Evolutionary conservation across 1,140 invertebrate species (phyloP), one percentile per base, ranked within the genome.

Genomic region (Scylla paramamosain): DNA sequence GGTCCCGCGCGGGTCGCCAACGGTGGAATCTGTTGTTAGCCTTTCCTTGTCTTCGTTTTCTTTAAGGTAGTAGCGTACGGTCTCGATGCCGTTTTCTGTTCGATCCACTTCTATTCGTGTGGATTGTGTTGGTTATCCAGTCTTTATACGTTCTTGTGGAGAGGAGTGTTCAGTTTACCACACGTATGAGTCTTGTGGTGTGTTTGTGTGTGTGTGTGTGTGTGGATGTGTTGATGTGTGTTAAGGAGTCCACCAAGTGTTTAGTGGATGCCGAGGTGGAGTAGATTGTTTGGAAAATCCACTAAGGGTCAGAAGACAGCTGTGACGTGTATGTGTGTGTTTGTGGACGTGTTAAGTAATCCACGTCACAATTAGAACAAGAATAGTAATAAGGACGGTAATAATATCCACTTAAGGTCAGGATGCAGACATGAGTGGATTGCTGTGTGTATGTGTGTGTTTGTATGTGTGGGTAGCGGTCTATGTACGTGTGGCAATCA

Each of bases 201-300:
- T 28, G 39, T 89, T 8, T 4, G 48, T 67, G 45, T 52, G n/a
- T 52, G 48, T 39, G 46, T 59, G 20, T 59, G 46, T 91, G 89
- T 91, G 48, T 91, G 46, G 59, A 16, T 67, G 90, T 91, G 28
- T 59, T 20, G 16, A 29, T 91, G 45, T 48, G 88, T 45, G 4
- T 46, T 39, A 39, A 39, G 39, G 1, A 1, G 10, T 59, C 52
- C 52, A 59, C 52, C 52, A 4, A 39, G 77, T 83, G 7, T 83
- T 28, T 86, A 14, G 28, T 86, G 0, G 20, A 25, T 31, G 84
- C 0, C 0, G 84, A n/a, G 25, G 28, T 32, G 32, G 84, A 14
- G n/a, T 39, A 39, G 6, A 39, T 39, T 1, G 39, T 39, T 39
- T 39, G 39, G 39, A 2, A 39, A 39, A 4, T 16, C 32, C n/a